These are phyloP conservation scores for Cheiracanthium punctorium DNA, from an alignment of 2,888 invertebrate species.

Conservation along the genomic window DNA sequence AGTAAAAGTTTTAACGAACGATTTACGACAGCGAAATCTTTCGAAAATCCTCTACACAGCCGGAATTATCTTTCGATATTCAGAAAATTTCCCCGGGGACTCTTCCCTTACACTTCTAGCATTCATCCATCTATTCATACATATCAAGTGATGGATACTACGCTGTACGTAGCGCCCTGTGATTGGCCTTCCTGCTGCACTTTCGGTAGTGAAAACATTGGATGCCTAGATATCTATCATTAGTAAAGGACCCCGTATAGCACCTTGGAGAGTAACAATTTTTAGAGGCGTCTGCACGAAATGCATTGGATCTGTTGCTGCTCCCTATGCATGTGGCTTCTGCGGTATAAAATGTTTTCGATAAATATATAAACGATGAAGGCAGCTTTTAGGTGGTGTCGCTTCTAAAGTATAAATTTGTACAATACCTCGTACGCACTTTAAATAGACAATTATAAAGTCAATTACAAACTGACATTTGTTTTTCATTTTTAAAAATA, in stretches of 20 bases:
- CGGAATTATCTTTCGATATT: constrained; percentile 9
- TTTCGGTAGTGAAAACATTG: background rate
- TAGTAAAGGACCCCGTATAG: background rate
- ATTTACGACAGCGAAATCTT: background rate
- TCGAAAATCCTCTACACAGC: background rate
- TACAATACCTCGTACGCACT: too few species aligned
- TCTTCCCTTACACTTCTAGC: background rate
- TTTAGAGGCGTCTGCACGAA: background rate
- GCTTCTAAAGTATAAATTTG: too few species aligned
- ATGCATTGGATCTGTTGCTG: background rate
- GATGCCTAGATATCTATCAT: background rate
- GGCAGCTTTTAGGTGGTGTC: too few species aligned
- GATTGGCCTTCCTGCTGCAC: background rate
- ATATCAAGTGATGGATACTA: background rate
- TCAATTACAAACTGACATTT: too few species aligned
- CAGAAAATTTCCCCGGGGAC: background rate
- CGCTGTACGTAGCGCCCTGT: background rate
- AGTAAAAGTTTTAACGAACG: too few species aligned
- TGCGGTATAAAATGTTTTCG: too few species aligned
- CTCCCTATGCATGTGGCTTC: too few species aligned
- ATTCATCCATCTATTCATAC: constrained; percentile 7
- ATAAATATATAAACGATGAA: too few species aligned
- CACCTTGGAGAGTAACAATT: background rate
- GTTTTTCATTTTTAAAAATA: too few species aligned
- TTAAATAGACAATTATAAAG: too few species aligned